Evolutionary conservation across 2,113 vertebrate species (phyloP).

Genomic region (Entomyzon cyanotis): DNA sequence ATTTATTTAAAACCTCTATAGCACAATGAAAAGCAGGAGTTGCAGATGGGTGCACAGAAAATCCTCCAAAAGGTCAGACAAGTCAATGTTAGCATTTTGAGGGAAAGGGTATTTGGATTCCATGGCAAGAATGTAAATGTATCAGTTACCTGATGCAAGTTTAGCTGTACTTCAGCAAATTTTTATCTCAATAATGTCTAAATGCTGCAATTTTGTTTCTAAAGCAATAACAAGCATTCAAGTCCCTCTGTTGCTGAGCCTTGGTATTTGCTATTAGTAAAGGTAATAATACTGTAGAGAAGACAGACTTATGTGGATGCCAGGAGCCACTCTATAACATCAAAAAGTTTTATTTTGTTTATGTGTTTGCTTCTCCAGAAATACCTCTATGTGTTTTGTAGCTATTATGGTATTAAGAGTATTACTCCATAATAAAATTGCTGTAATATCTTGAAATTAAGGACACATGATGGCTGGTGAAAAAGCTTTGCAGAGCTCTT

Average conservation of each 20-base stretch:
- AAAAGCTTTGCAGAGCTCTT: neutral
- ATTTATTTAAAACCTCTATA: neutral
- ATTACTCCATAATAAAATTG: neutral
- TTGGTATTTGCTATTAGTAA: neutral
- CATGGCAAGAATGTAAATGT: neutral
- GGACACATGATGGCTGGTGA: neutral
- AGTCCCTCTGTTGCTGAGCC: neutral
- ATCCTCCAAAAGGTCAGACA: neutral
- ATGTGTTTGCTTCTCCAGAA: neutral
- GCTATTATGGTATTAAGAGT: neutral
- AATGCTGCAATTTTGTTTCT: neutral
- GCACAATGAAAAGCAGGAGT: neutral
- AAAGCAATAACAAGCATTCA: neutral
- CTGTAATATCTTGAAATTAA: neutral
- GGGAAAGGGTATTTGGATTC: neutral
- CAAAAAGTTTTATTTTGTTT: neutral
- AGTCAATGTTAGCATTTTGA: neutral
- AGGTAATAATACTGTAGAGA: neutral
- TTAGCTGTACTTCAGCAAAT: neutral
- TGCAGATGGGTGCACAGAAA: neutral
- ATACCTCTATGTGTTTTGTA: neutral
- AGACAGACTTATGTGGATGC: neutral
- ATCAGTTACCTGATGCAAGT: neutral
- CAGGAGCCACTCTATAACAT: neutral
- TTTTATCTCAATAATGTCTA: neutral